Evolutionary conservation across 2,888 invertebrate genomes (phyloP).

Genomic region (Agapetus fuscipes): DNA sequence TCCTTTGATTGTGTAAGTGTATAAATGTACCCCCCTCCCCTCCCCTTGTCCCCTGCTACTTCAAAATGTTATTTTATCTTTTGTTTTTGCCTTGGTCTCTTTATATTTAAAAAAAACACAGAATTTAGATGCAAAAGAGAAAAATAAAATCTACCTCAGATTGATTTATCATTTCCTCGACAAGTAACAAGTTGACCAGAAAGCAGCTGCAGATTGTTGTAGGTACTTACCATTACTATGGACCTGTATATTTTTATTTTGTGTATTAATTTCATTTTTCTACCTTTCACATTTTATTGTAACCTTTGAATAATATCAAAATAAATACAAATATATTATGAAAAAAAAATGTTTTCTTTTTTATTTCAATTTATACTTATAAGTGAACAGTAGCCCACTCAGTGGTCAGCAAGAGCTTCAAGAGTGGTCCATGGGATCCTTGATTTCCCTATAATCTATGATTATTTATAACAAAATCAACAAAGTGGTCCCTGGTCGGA

Average conservation of each 20-base stretch:
- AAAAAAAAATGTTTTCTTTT: slow-evolving; percentile 5
- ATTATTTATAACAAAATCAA: no score
- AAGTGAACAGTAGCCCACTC: no score
- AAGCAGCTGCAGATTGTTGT: no score
- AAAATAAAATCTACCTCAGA: slow-evolving; percentile 45
- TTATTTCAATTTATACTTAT: no score
- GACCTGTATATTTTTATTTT: slow-evolving; percentile 10
- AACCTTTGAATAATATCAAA: slow-evolving; percentile 20
- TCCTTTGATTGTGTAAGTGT: slow-evolving; percentile 9
- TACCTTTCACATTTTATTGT: slow-evolving; percentile 20
- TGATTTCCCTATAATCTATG: no score
- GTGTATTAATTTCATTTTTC: slow-evolving; percentile 20
- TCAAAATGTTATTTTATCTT: slow-evolving; percentile 1
- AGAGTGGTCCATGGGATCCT: no score
- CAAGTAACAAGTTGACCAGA: no score
- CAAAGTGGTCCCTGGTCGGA: no score
- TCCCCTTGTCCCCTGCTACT: no score
- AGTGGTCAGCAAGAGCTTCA: no score
- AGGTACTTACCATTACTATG: no score
- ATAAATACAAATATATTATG: slow-evolving; percentile 22
- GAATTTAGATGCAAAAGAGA: slow-evolving; percentile 4
- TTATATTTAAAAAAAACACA: neutral
- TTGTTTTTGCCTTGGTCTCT: neutral
- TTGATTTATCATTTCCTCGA: slow-evolving; percentile 47
- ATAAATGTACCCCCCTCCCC: slow-evolving; percentile 1